Evolutionary conservation across 2,797 vertebrate species (phyloP).

Genomic region (Phrynocephalus guinanensis): DNA sequence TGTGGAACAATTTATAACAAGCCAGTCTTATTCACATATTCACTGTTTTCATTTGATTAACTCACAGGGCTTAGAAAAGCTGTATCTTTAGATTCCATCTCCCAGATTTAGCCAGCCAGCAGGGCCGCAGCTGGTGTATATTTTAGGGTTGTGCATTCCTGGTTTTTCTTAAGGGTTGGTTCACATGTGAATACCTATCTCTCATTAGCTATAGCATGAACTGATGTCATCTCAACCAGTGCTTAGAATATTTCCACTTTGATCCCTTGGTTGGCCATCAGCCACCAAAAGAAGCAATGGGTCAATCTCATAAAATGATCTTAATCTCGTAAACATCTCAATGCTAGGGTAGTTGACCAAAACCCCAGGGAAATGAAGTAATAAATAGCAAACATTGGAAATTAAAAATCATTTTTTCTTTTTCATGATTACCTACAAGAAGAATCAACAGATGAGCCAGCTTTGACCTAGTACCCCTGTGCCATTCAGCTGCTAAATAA

Average conservation of each 20-base stretch:
- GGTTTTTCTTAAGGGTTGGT: background rate
- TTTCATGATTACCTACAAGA: slow-evolving; percentile 6
- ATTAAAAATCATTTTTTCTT: background rate
- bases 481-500: slow-evolving; percentile 10
- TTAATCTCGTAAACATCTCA: background rate
- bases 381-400: background rate
- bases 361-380: background rate
- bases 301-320: background rate
- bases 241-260: background rate
- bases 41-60: no score
- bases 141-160: background rate
- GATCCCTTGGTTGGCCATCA: background rate
- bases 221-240: background rate
- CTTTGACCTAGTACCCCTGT: background rate
- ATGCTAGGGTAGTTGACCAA: background rate
- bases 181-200: background rate
- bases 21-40: no score
- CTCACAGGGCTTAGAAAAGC: no score
- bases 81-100: no score
- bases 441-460: background rate
- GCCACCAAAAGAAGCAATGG: background rate
- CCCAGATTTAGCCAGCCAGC: background rate
- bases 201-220: background rate
- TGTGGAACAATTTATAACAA: no score
- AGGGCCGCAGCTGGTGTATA: background rate